Percentiles rank a stretch among this genome's conserved stretches.
phyloP scores from a whole-genome alignment of 2,888 invertebrate species.

The Raillietiella orientalis region DNA sequence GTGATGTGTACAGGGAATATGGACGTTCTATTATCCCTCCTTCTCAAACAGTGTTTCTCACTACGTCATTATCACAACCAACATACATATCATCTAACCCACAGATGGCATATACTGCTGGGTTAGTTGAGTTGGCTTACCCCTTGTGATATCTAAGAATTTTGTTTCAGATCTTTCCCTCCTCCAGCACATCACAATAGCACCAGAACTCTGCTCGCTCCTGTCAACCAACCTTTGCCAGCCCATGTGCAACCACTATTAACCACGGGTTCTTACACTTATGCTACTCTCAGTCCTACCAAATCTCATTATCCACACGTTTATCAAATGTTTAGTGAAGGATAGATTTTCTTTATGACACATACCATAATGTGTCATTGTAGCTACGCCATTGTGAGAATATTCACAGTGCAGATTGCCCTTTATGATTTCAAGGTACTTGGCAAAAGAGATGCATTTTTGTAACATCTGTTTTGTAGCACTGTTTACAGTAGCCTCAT shows the following conservation, averaged over 20 bases:
- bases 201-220: slow-evolving; percentile 15
- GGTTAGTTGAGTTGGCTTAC: background rate
- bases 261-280: slow-evolving; percentile 26
- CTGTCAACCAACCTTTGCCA: slow-evolving; percentile 31
- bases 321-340: slow-evolving; percentile 34
- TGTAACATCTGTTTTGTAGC: too few species aligned
- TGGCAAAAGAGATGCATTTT: too few species aligned
- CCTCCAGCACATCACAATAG: slow-evolving; percentile 54
- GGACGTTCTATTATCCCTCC: slow-evolving; percentile 6
- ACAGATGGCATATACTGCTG: too few species aligned
- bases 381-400: too few species aligned
- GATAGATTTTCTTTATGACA: slow-evolving; percentile 2
- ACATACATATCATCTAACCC: slow-evolving; percentile 7
- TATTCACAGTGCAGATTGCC: too few species aligned
- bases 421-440: too few species aligned
- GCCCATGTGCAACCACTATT: slow-evolving; percentile 39
- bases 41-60: slow-evolving; percentile 5
- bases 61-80: too few species aligned
- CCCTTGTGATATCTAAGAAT: background rate
- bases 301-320: slow-evolving; percentile 30
- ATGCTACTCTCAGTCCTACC: slow-evolving; percentile 32
- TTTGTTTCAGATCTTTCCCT: slow-evolving; percentile 17
- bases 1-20: slow-evolving; percentile 7
- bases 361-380: too few species aligned
- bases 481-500: too few species aligned